Conservation (phyloP, 2,113 vertebrate genomes). For the Galemys pyrenaicus region DNA sequence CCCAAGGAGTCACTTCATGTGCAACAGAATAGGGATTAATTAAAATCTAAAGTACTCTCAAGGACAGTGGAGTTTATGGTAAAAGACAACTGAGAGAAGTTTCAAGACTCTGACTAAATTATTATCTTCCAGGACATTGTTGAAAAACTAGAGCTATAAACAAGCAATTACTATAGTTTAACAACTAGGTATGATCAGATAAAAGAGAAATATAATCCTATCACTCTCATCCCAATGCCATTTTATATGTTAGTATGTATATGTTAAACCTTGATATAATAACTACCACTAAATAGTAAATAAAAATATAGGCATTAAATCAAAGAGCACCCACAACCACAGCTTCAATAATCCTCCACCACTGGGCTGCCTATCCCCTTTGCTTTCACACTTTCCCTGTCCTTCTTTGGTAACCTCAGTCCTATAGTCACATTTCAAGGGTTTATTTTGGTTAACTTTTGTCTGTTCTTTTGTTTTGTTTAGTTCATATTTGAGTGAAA, state of each 20-base stretch:
- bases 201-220: background rate
- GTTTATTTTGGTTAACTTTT: no score
- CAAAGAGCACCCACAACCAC: background rate
- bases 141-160: background rate
- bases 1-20: background rate
- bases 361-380: no score
- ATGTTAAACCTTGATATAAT: background rate
- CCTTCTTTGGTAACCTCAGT: no score
- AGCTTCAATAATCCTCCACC: no score
- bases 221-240: background rate
- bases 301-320: background rate
- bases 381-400: no score
- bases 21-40: background rate
- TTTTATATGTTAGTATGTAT: background rate
- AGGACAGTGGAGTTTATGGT: background rate
- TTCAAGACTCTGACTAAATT: background rate
- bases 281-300: background rate
- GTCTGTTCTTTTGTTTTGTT: no score
- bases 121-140: background rate
- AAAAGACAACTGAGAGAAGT: background rate
- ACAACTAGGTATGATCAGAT: background rate
- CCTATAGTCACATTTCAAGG: no score
- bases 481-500: no score
- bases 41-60: background rate
- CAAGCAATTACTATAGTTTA: background rate